A percentile compares a stretch with the other conserved stretches of the same genome.
phyloP scores from a whole-genome alignment of 2,888 invertebrate species.

The Drosophila helvetica region DNA sequence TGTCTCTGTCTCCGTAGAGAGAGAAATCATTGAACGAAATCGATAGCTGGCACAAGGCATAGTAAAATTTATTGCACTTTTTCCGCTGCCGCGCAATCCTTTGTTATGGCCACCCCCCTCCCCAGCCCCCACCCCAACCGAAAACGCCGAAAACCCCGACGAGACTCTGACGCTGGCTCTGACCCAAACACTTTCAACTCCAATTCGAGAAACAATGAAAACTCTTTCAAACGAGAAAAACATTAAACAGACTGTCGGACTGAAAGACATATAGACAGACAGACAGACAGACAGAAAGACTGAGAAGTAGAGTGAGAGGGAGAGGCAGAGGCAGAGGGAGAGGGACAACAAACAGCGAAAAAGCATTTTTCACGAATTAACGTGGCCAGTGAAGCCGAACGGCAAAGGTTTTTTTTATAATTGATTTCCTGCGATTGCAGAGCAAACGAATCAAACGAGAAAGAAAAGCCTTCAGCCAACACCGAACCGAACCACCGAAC shows the following conservation, averaged over 20 bases:
- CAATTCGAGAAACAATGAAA: conserved; percentile 65
- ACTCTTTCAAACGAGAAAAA: conserved; percentile 70
- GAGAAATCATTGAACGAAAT: conserved; percentile 72
- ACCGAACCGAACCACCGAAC: conserved; percentile 8
- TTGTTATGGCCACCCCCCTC: conserved; percentile 54
- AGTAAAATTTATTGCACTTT: conserved; percentile 74
- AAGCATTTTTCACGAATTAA: conserved; percentile 75
- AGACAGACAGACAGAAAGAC: conserved; percentile 10
- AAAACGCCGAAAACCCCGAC: neutral
- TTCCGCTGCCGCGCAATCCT: conserved; percentile 71
- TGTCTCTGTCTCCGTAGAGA: neutral
- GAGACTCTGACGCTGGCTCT: conserved; percentile 51
- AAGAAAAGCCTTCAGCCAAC: conserved; percentile 40
- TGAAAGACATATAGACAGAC: conserved; percentile 11
- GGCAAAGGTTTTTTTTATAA: conserved; percentile 73
- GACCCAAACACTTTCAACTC: conserved; percentile 58
- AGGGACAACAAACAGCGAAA: conserved; percentile 46
- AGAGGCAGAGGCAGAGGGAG: conserved; percentile 11
- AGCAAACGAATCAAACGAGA: conserved; percentile 54
- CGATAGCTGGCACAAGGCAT: conserved; percentile 59
- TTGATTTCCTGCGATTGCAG: conserved; percentile 73
- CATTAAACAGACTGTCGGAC: conserved; percentile 35
- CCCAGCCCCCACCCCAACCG: conserved; percentile 1
- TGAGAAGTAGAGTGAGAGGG: neutral
- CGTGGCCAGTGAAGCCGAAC: conserved; percentile 72